Evolutionary conservation across 2,888 invertebrate species (phyloP).

Genomic region (Philopedon plagiatum): DNA sequence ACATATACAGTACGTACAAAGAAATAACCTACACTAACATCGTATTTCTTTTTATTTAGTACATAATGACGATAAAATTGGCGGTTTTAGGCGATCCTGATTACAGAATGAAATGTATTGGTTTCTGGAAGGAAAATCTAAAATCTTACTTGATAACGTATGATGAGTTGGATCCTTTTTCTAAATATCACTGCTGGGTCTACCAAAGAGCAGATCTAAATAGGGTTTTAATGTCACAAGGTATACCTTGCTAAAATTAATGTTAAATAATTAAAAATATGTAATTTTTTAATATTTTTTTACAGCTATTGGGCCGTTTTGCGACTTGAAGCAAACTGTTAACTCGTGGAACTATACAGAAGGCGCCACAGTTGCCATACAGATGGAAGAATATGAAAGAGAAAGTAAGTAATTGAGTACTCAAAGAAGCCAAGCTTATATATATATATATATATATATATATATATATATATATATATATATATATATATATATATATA

Average conservation of each 20-base stretch:
- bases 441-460: not conserved
- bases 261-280: not conserved
- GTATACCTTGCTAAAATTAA: constrained; percentile 59
- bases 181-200: constrained; percentile 97
- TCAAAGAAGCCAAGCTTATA: not conserved
- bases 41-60: no score
- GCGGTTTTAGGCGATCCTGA: constrained; percentile 86
- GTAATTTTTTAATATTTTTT: constrained; percentile 59
- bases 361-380: constrained; percentile 93
- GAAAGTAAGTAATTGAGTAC: constrained; percentile 75
- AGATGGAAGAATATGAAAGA: constrained; percentile 93
- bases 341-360: constrained; percentile 90
- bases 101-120: constrained; percentile 97
- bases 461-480: not conserved
- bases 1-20: constrained; percentile 83
- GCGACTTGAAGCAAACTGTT: constrained; percentile 91
- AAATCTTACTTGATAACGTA: constrained; percentile 96
- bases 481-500: no score
- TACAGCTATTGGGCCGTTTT: constrained; percentile 92
- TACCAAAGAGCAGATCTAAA: constrained; percentile 96
- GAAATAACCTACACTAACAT: no score
- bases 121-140: constrained; percentile 98
- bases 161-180: constrained; percentile 95
- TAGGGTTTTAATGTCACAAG: constrained; percentile 83
- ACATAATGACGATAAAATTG: not conserved